Base-by-base conservation (phyloP, 2,113 vertebrate species). In the Lagopus muta region DNA sequence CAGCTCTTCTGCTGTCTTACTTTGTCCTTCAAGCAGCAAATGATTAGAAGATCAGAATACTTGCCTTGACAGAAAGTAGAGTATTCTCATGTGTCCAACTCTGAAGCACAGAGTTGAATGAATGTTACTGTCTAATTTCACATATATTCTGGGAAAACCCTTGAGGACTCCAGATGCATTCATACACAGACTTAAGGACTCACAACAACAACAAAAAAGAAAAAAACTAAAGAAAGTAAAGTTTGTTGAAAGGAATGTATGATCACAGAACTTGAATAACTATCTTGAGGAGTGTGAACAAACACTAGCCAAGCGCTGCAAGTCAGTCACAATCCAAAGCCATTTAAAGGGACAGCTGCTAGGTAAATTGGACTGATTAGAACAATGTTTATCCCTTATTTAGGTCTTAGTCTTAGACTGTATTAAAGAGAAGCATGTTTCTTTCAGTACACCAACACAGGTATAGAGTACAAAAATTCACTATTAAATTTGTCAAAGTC, bases 111-210 rank as follows among this genome's bases (percentile, higher is more conserved):
- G 57, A 92, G 77, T 64, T 62, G n/a, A 43, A 88, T 61, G 22
- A 80, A 52, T 95, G 89, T 88, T 57, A 48, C 66, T 93, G 42
- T 82, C 55, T 76, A 79, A 92, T 86, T 92, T 75, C 57, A 65
- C 21, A 34, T 45, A 40, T 61, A 62, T 67, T 60, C 32, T 91
- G 70, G 45, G 61, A 89, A 92, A 92, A 82, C 11, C 40, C 50
- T 85, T 57, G 45, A 92, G 71, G 50, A 79, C 38, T 82, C 10
- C n/a, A 70, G 36, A 57, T 66, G 38, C 13, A 32, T 52, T 84
- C 15, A 94, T 27, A 85, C 18, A 70, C 30, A 2, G 1, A 12
- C 19, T 77, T 76, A 65, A 90, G 50, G 50, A 82, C 10, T 9
- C 67, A 77, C 8, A 42, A 40, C 14, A 42, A 40, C 14, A 28